Conservation (phyloP, 1,140 invertebrate species). For the Pogonomyrmex barbatus region DNA sequence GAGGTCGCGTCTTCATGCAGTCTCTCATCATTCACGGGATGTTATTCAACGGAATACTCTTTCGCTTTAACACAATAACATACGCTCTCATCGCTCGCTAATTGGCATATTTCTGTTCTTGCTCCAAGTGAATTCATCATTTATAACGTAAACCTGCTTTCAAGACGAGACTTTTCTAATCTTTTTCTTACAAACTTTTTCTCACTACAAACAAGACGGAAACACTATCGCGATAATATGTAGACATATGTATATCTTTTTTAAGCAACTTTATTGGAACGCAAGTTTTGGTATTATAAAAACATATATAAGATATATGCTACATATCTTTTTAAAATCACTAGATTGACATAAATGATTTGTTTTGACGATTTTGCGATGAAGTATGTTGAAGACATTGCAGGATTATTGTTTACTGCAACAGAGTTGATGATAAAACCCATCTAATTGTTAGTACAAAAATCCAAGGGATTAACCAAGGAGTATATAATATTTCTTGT, state of each 20-base stretch:
- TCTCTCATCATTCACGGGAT: slow-evolving; percentile 11
- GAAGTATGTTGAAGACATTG: neutral
- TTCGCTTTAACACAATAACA: slow-evolving; percentile 57
- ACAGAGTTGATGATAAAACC: neutral
- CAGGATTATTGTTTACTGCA: neutral
- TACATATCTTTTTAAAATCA: slow-evolving; percentile 6
- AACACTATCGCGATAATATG: neutral
- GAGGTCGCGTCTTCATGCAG: neutral
- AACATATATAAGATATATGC: neutral
- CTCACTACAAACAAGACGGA: no score
- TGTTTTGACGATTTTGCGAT: neutral
- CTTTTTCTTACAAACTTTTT: neutral
- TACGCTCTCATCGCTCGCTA: slow-evolving; percentile 30
- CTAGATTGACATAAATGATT: neutral
- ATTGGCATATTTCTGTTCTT: slow-evolving; percentile 37
- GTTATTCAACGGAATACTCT: slow-evolving; percentile 46
- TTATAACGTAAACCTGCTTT: neutral
- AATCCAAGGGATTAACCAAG: neutral
- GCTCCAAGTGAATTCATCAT: slow-evolving; percentile 24
- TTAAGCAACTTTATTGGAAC: neutral
- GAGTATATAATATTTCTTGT: neutral
- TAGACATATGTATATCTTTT: neutral
- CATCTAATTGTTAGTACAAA: slow-evolving; percentile 33
- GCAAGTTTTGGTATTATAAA: slow-evolving; percentile 10
- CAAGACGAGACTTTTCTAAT: neutral